These are phyloP conservation scores for Microcebus ravelobensis DNA, from an alignment of 2,113 vertebrate species.

Conservation along the genomic window DNA sequence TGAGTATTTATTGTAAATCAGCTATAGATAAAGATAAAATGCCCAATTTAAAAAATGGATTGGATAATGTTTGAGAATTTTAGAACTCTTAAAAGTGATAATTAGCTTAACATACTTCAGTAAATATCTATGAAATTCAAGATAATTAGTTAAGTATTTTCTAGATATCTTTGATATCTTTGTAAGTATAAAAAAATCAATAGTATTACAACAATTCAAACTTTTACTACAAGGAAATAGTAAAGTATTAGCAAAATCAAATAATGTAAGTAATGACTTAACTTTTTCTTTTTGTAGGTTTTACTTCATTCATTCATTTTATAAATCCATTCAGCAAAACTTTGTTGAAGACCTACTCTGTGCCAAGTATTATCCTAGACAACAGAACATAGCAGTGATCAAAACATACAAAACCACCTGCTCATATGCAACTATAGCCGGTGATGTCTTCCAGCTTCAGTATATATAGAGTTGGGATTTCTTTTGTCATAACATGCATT, in stretches of 20 bases:
- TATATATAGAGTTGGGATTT: background rate
- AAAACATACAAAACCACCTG: background rate
- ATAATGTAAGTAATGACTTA: background rate
- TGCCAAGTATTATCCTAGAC: background rate
- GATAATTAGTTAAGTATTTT: conserved; percentile 1
- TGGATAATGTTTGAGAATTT: conserved; percentile 43
- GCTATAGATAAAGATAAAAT: background rate
- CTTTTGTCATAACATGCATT: conserved; percentile 46
- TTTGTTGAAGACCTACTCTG: background rate
- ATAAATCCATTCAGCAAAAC: conserved; percentile 18
- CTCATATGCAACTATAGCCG: background rate
- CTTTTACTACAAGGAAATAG: conserved; percentile 45
- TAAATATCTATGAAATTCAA: conserved; percentile 27
- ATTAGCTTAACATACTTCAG: background rate
- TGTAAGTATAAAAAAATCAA: conserved; percentile 11
- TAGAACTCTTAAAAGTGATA: conserved; percentile 23
- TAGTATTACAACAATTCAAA: background rate
- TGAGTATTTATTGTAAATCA: conserved; percentile 29
- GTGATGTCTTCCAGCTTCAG: conserved; percentile 30
- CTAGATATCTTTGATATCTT: conserved; percentile 20
- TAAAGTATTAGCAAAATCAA: conserved; percentile 35
- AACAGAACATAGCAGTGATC: conserved; percentile 1
- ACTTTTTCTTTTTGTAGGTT: conserved; percentile 55
- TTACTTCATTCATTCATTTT: conserved; percentile 21
- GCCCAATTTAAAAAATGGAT: background rate